Evolutionary conservation across 2,113 vertebrate species (phyloP).

Genomic region (Oncorhynchus nerka): DNA sequence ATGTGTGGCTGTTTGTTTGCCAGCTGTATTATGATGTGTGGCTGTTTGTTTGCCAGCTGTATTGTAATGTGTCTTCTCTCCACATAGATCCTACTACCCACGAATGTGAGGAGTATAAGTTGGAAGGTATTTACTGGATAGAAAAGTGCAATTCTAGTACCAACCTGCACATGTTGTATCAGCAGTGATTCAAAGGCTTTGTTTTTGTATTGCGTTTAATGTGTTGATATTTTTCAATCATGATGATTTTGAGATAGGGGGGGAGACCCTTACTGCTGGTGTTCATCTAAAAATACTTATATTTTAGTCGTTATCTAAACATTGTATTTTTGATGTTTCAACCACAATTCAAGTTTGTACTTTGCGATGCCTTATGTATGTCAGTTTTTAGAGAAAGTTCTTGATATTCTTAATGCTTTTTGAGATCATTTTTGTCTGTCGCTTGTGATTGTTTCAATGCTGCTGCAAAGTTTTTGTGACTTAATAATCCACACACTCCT

Average conservation of each 20-base stretch:
- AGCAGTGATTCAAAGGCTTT: conserved; percentile 23
- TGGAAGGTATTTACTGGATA: conserved; percentile 76
- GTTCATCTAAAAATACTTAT: neutral
- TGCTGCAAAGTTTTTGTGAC: neutral
- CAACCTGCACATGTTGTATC: conserved; percentile 28
- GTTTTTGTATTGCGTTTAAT: conserved; percentile 12
- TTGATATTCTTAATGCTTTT: too few relatives aligned
- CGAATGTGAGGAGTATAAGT: conserved; percentile 75
- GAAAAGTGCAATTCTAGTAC: neutral
- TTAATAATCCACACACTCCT: neutral
- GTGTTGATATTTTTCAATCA: conserved; percentile 4
- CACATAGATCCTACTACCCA: conserved; percentile 73
- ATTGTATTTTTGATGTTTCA: too few relatives aligned
- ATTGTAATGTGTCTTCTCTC: conserved; percentile 66
- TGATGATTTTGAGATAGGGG: neutral
- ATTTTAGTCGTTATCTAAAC: neutral
- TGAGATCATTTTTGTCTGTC: neutral
- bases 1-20: neutral
- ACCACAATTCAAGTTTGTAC: too few relatives aligned
- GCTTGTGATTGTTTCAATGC: conserved; percentile 12
- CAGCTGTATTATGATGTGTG: conserved; percentile 1
- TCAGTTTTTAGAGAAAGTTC: too few relatives aligned
- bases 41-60: conserved; percentile 2
- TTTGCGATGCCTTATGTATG: too few relatives aligned
- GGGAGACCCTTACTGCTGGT: neutral